These are phyloP conservation scores for Ameiurus melas DNA, from an alignment of 2,113 vertebrate genomes.

Conservation along the genomic window DNA sequence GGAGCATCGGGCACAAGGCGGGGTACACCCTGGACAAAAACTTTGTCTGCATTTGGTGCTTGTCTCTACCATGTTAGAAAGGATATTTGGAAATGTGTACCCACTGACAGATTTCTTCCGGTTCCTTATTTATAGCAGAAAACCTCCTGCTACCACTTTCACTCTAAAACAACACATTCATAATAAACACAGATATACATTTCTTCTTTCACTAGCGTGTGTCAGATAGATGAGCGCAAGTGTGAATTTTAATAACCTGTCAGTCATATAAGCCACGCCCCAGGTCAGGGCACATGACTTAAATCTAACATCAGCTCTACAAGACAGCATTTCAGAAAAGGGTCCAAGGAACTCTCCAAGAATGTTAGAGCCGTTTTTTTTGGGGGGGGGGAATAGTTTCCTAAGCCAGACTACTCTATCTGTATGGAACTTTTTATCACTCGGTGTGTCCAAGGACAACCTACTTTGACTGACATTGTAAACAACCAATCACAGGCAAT, in stretches of 20 bases:
- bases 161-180: neutral
- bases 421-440: neutral
- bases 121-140: neutral
- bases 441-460: neutral
- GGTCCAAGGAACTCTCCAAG: too few relatives aligned
- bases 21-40: too few relatives aligned
- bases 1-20: too few relatives aligned
- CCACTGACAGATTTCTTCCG: neutral
- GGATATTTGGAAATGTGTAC: neutral
- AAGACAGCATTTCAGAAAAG: too few relatives aligned
- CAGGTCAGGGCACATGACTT: neutral
- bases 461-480: neutral
- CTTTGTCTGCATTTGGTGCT: neutral
- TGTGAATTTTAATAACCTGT: neutral
- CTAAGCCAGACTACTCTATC: neutral
- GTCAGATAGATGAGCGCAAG: neutral
- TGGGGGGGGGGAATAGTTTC: too few relatives aligned
- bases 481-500: neutral
- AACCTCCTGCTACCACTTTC: neutral
- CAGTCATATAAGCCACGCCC: neutral
- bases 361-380: too few relatives aligned
- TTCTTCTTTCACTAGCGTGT: neutral
- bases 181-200: neutral
- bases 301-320: neutral
- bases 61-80: neutral